A percentile compares a stretch with the other conserved stretches of the same genome.
These are phyloP conservation scores for Auanema freiburgensis DNA, from an alignment of 2,888 invertebrate genomes.

Conservation along the genomic window DNA sequence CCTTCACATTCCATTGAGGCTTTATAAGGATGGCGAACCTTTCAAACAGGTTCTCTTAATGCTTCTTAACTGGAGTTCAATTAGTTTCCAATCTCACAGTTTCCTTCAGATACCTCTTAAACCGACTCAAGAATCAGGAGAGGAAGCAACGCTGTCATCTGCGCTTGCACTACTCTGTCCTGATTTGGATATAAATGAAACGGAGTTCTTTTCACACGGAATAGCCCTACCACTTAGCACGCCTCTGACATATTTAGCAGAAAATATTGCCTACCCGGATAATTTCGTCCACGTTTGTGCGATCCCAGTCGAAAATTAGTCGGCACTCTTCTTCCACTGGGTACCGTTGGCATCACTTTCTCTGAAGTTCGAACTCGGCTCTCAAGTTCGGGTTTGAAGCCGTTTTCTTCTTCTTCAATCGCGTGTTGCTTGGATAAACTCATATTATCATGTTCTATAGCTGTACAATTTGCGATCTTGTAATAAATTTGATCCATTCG, in stretches of 20 bases:
- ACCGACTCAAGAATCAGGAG: constrained; percentile 11
- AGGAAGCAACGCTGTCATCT: constrained; percentile 3
- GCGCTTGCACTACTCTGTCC: constrained; percentile 10
- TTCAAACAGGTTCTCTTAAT: constrained; percentile 31
- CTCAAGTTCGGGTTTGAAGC: too few relatives aligned
- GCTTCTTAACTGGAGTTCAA: neutral
- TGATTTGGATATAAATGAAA: constrained; percentile 10
- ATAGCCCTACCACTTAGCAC: constrained; percentile 83
- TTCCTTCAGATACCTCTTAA: constrained; percentile 4
- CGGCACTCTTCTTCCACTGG: neutral
- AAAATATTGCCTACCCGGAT: constrained; percentile 95
- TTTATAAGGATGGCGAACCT: constrained; percentile 67
- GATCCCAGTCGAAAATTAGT: constrained; percentile 3
- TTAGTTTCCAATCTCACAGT: constrained; percentile 1
- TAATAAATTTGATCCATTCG: too few relatives aligned
- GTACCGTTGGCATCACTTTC: too few relatives aligned
- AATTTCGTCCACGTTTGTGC: constrained; percentile 81
- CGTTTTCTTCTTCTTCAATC: too few relatives aligned
- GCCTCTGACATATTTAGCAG: constrained; percentile 93
- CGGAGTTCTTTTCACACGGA: constrained; percentile 78
- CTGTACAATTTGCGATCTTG: too few relatives aligned
- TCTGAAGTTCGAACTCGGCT: too few relatives aligned
- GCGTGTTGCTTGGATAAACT: too few relatives aligned
- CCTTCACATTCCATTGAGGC: constrained; percentile 83
- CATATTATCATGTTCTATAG: too few relatives aligned